Evolutionary conservation across 2,888 invertebrate genomes (phyloP).

Genomic region (Brachyptera risi): DNA sequence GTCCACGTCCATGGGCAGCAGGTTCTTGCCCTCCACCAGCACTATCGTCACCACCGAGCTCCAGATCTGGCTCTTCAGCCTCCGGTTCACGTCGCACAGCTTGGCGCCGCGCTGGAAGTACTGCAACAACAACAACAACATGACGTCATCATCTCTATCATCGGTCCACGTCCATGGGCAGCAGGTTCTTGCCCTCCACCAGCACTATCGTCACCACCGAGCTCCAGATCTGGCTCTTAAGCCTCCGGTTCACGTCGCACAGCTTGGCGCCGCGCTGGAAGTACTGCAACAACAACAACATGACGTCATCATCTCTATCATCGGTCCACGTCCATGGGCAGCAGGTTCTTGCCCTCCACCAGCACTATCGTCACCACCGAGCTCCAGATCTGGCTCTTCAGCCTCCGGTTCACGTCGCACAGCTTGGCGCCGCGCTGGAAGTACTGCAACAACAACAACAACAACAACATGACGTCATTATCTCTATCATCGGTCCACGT

Average conservation of each 20-base stretch:
- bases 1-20: conserved; percentile 83
- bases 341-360: conserved; percentile 89
- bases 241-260: conserved; percentile 73
- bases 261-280: conserved; percentile 71
- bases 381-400: conserved; percentile 96
- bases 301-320: conserved; percentile 48
- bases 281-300: conserved; percentile 56
- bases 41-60: conserved; percentile 95
- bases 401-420: conserved; percentile 73
- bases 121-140: conserved; percentile 49
- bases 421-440: conserved; percentile 71
- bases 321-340: conserved; percentile 82
- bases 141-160: background rate
- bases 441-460: conserved; percentile 56
- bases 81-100: conserved; percentile 73
- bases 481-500: conserved; percentile 83
- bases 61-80: conserved; percentile 94
- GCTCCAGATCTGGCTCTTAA: conserved; percentile 96
- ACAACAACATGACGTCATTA: background rate
- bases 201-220: conserved; percentile 96
- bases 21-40: conserved; percentile 90
- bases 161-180: conserved; percentile 76
- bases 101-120: conserved; percentile 75
- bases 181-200: conserved; percentile 89
- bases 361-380: conserved; percentile 96